Percentiles rank a stretch among this genome's conserved stretches.
These are phyloP conservation scores for Leucophenga montana DNA, from an alignment of 2,888 invertebrate genomes.

Conservation along the genomic window DNA sequence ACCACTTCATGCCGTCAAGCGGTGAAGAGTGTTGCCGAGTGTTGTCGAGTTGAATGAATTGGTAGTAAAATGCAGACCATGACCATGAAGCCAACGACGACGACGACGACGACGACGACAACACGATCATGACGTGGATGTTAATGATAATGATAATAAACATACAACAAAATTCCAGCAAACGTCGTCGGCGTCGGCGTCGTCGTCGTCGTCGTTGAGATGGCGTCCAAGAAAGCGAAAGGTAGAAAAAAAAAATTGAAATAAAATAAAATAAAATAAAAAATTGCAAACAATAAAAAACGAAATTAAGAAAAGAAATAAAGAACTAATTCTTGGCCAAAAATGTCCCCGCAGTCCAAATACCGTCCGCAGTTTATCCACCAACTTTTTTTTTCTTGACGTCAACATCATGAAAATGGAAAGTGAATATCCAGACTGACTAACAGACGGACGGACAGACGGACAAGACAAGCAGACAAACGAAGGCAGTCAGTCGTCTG, in stretches of 20 bases:
- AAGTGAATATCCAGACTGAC: slow-evolving; percentile 45
- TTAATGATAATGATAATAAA: slow-evolving; percentile 14
- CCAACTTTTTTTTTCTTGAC: background rate
- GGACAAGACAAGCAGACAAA: background rate
- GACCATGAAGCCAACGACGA: background rate
- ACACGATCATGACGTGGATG: background rate
- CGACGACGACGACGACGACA: background rate
- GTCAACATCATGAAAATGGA: slow-evolving; percentile 55
- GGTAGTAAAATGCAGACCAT: background rate
- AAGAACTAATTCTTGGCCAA: background rate
- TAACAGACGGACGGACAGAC: slow-evolving; percentile 11
- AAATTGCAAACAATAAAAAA: slow-evolving; percentile 23
- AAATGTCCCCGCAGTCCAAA: too few species aligned
- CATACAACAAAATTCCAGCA: background rate
- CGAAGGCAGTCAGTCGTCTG: background rate
- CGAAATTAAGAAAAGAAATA: slow-evolving; percentile 10
- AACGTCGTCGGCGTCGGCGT: background rate
- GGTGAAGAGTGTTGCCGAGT: too few species aligned
- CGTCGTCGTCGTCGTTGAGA: background rate
- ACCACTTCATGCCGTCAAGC: slow-evolving; percentile 37
- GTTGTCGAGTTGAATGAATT: slow-evolving; percentile 32
- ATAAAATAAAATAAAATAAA: slow-evolving; percentile 24
- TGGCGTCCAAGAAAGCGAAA: slow-evolving; percentile 19
- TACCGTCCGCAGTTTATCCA: too few species aligned
- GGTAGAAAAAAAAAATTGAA: slow-evolving; percentile 13